Percentiles rank a stretch among this genome's conserved stretches.
Conservation (phyloP, 2,113 vertebrate species). For the Dasyornis broadbenti region DNA sequence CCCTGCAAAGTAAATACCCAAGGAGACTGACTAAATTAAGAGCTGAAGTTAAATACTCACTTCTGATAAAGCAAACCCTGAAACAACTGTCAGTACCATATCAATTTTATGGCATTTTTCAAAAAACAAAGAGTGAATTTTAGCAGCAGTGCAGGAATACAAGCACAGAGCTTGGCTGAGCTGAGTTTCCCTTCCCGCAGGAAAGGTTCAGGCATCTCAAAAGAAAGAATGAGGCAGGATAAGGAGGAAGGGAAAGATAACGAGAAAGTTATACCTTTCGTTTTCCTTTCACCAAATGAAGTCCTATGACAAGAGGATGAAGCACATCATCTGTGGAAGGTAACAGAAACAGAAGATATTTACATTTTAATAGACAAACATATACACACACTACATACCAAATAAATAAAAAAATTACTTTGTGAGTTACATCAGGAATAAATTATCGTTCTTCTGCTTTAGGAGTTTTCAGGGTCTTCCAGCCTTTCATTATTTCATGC, state of each 20-base stretch:
- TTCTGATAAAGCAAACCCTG: background rate
- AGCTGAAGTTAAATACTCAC: background rate
- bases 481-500: background rate
- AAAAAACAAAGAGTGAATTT: background rate
- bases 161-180: background rate
- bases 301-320: conserved; percentile 27
- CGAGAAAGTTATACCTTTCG: background rate
- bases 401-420: background rate
- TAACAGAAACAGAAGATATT: background rate
- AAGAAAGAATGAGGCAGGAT: background rate
- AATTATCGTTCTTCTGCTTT: background rate
- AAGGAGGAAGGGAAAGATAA: background rate
- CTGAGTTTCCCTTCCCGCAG: background rate
- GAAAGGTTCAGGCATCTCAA: background rate
- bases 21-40: background rate
- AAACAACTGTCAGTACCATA: background rate
- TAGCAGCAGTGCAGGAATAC: background rate
- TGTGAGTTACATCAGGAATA: background rate
- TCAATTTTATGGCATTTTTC: background rate
- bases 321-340: conserved; percentile 42
- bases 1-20: background rate
- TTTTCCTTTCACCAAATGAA: background rate
- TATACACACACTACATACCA: background rate
- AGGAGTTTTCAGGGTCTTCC: background rate
- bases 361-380: background rate